These are phyloP conservation scores for Beaufortia kweichowensis DNA, from an alignment of 2,113 vertebrate genomes.

Conservation along the genomic window DNA sequence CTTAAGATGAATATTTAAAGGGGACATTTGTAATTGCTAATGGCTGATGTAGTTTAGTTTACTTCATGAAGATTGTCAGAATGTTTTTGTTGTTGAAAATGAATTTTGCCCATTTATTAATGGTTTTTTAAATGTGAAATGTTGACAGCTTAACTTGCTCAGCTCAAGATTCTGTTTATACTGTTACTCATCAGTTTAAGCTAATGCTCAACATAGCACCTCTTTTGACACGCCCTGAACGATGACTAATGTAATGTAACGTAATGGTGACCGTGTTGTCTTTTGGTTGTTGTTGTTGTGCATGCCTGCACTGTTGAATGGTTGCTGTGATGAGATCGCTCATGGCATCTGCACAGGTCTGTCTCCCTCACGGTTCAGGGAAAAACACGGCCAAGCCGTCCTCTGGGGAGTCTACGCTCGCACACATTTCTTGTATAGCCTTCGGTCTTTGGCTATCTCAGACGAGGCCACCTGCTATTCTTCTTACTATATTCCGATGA, in stretches of 20 bases:
- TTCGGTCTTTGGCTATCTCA: slow-evolving; percentile 22
- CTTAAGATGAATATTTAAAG: neutral
- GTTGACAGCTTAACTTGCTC: too few species aligned
- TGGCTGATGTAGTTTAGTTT: neutral
- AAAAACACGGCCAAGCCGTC: slow-evolving; percentile 41
- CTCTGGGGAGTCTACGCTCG: slow-evolving; percentile 39
- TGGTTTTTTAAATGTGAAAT: too few species aligned
- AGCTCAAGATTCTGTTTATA: too few species aligned
- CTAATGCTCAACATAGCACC: neutral
- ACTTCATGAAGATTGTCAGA: neutral
- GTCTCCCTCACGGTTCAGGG: slow-evolving; percentile 45
- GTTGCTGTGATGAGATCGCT: slow-evolving; percentile 52
- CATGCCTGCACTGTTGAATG: slow-evolving; percentile 49
- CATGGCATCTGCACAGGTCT: slow-evolving; percentile 49
- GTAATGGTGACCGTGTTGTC: slow-evolving; percentile 7
- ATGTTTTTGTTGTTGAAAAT: too few species aligned
- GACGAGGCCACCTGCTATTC: slow-evolving; percentile 41
- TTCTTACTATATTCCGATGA: slow-evolving; percentile 3
- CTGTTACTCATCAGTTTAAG: neutral
- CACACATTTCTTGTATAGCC: slow-evolving; percentile 36
- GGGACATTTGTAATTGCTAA: neutral
- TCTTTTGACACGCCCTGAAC: neutral
- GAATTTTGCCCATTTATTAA: too few species aligned
- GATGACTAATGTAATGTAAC: slow-evolving; percentile 8
- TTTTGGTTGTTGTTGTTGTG: slow-evolving; percentile 22